Conservation (phyloP, 2,888 invertebrate species). For the Ochropacha duplaris region DNA sequence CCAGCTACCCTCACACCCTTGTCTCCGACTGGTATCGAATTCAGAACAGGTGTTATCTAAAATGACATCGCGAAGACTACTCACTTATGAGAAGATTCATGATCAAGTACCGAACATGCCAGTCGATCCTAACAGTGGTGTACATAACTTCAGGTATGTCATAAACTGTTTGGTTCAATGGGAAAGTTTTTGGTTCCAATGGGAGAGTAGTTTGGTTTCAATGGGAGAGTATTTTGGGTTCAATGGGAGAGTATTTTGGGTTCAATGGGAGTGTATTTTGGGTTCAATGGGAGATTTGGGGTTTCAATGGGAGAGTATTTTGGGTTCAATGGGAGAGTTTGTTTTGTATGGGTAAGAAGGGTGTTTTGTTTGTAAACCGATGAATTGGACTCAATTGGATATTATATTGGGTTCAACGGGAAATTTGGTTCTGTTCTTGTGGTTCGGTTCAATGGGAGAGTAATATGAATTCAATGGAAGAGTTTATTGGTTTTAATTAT, state of each 20-base stretch:
- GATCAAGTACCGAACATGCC: conserved; percentile 65
- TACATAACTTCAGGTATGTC: conserved; percentile 56
- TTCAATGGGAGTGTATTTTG: not conserved
- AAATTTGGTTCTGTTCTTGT: not conserved
- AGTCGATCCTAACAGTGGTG: conserved; percentile 39
- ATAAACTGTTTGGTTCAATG: not conserved
- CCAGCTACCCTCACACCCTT: conserved; percentile 91
- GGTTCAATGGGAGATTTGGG: not conserved
- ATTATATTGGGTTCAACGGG: no score
- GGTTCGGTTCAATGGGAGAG: no score
- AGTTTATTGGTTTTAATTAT: no score
- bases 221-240: not conserved
- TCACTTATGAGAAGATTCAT: conserved; percentile 91
- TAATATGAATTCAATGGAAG: no score
- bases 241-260: not conserved
- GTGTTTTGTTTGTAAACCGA: no score
- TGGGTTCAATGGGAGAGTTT: not conserved
- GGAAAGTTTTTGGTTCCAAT: not conserved
- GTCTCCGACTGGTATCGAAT: conserved; percentile 89
- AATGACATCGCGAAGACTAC: conserved; percentile 90
- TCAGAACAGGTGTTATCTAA: conserved; percentile 94
- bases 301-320: no score
- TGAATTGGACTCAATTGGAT: no score
- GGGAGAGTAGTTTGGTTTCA: not conserved
- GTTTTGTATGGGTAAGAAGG: no score